Evolutionary conservation across 2,888 invertebrate genomes (phyloP), one percentile per base, ranked within the genome.

Genomic region (Drosophila peninsularis): DNA sequence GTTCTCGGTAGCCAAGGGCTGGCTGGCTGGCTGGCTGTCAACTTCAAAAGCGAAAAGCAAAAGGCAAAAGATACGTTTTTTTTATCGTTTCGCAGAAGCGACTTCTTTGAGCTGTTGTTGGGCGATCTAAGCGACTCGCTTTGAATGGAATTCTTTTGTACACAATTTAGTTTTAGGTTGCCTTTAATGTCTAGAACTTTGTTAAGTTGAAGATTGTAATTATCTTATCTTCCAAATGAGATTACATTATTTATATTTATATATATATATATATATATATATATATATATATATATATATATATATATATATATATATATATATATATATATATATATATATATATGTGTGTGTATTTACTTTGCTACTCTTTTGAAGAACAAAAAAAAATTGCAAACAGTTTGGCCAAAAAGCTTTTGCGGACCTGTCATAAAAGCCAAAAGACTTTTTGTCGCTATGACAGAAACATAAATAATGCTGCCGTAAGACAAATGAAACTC

Each of bases 401-500:
- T 63, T 60, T 54, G 32, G 41, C 54, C 57, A 73, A 62, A 60
- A 54, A 53, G 56, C 69, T 70, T 69, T 66, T 73, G 74, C 76
- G 27, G 27, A 52, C 52, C 64, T 65, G 71, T 71, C 77, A 71
- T 64, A 41, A 11, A 55, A 65, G 44, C 42, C 54, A 53, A 44
- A 44, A 53, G 47, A 5, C 21, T 39, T 60, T 53, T 53, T 62
- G 44, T 54, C 42, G 44, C 45, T 73, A 56, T 72, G 73, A 77
- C 56, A 63, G 67, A 63, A 75, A 64, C 68, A 58, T 60, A 73
- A 78, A 75, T 78, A 75, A 75, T 78, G 78, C 75, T 75, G 74
- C 63, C 68, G 63, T 72, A 78, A 72, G 68, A 63, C 68, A 54
- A 78, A 68, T 78, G 60, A 73, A 72, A 75, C 74, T 47, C 47